Evolutionary conservation across 2,888 invertebrate genomes (phyloP).

Genomic region (Nebria brevicollis): DNA sequence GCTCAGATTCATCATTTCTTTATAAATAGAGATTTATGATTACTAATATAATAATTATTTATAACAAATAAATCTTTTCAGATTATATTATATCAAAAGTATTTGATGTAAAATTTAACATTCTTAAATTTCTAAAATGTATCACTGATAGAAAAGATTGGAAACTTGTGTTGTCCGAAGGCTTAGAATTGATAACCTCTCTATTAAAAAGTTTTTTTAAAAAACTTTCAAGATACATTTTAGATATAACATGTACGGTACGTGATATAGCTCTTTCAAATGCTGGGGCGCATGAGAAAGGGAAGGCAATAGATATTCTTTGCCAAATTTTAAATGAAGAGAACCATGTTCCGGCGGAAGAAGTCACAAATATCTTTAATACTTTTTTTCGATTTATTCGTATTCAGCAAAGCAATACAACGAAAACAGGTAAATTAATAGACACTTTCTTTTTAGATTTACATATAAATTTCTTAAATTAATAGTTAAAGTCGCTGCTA

Average conservation of each 20-base stretch:
- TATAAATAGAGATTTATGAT: not conserved
- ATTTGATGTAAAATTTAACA: slow-evolving; percentile 54
- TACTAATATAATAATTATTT: not conserved
- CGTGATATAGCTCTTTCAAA: slow-evolving; percentile 52
- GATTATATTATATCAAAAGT: slow-evolving; percentile 52
- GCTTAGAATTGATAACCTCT: slow-evolving; percentile 56
- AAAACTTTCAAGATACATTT: slow-evolving; percentile 54
- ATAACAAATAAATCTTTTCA: not conserved
- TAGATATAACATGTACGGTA: slow-evolving; percentile 54
- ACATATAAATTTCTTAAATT: too few relatives aligned
- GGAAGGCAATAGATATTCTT: slow-evolving; percentile 54
- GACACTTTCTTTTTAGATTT: too few relatives aligned
- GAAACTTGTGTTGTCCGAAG: slow-evolving; percentile 52
- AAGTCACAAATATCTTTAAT: slow-evolving; percentile 30
- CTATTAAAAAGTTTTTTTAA: slow-evolving; percentile 56
- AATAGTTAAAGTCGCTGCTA: too few relatives aligned
- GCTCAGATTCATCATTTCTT: too few relatives aligned
- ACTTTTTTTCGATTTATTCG: slow-evolving; percentile 30
- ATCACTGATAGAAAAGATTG: slow-evolving; percentile 51
- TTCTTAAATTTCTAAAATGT: slow-evolving; percentile 53
- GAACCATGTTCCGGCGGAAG: slow-evolving; percentile 38
- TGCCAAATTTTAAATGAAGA: slow-evolving; percentile 53
- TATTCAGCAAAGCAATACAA: slow-evolving; percentile 25
- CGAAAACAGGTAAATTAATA: slow-evolving; percentile 20
- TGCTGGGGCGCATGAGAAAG: slow-evolving; percentile 53